Conservation (phyloP, 2,113 vertebrate genomes). For the Brachypodius melanocephalos region DNA sequence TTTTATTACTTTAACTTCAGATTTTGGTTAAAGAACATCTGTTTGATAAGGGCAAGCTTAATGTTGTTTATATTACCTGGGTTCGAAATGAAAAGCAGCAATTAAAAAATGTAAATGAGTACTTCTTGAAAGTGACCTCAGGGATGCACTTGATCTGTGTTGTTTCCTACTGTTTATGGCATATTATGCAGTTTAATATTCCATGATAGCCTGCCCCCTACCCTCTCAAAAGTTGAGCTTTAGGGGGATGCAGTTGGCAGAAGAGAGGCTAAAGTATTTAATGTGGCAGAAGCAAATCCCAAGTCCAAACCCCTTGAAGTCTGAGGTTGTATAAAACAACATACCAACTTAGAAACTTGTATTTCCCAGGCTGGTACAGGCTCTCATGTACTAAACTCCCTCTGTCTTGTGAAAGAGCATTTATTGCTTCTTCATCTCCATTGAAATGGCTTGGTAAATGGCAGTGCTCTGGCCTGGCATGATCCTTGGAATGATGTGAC, state of each 20-base stretch:
- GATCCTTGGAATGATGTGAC: background rate
- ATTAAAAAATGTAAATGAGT: slow-evolving; percentile 60
- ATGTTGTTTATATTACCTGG: slow-evolving; percentile 42
- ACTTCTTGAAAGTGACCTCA: background rate
- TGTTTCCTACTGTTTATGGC: background rate
- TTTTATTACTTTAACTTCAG: background rate
- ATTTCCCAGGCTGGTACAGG: background rate
- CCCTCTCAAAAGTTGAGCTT: background rate
- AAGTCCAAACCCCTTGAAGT: background rate
- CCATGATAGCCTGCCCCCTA: background rate
- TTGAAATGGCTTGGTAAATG: background rate
- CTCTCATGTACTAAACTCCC: background rate
- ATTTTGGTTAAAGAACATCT: slow-evolving; percentile 16
- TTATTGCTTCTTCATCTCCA: background rate
- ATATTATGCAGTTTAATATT: background rate
- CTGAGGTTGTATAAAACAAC: background rate
- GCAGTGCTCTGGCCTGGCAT: background rate
- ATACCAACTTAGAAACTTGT: background rate
- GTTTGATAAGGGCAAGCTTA: slow-evolving; percentile 8
- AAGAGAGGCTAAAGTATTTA: background rate
- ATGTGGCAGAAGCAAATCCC: background rate
- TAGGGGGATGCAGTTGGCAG: background rate
- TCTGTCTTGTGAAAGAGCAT: background rate
- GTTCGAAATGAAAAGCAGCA: slow-evolving; percentile 32
- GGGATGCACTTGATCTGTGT: background rate